Percentiles rank a stretch among this genome's conserved stretches.
Evolutionary conservation across 2,888 invertebrate species (phyloP).

Genomic region (Glyphotaelius pellucidus): DNA sequence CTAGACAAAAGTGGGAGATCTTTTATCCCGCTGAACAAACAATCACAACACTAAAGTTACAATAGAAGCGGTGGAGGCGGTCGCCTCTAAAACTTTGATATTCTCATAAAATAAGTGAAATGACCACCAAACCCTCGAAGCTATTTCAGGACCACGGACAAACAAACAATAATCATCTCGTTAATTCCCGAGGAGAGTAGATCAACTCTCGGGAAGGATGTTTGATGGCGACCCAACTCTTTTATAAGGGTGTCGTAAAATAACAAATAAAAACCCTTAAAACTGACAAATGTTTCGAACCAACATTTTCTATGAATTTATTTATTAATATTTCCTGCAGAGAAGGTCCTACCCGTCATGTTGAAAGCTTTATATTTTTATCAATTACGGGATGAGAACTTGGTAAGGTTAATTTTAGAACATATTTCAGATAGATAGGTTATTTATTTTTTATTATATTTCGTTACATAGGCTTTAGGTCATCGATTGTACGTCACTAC

Average conservation of each 20-base stretch:
- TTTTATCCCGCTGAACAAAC: constrained; percentile 13
- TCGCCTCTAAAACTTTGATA: constrained; percentile 42
- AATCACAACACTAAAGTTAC: constrained; percentile 16
- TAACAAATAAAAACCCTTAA: constrained; percentile 31
- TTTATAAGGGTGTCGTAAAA: constrained; percentile 30
- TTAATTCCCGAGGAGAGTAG: constrained; percentile 28
- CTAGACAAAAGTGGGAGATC: constrained; percentile 19
- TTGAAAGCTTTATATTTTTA: too few species aligned
- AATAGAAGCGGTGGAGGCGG: constrained; percentile 22
- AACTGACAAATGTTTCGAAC: neutral
- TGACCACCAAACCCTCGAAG: constrained; percentile 43
- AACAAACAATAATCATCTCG: constrained; percentile 45
- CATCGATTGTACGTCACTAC: too few species aligned
- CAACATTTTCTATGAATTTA: neutral
- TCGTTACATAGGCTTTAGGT: too few species aligned
- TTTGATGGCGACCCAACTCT: neutral
- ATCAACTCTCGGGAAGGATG: neutral
- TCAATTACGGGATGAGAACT: too few species aligned
- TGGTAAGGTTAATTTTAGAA: too few species aligned
- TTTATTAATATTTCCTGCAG: neutral
- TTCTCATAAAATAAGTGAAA: constrained; percentile 45
- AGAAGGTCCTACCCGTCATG: neutral
- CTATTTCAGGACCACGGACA: constrained; percentile 51
- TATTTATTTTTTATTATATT: too few species aligned
- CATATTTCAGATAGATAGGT: too few species aligned